Base-by-base conservation (phyloP, 2,797 vertebrate species). In the Helicolenus hilgendorfi region DNA sequence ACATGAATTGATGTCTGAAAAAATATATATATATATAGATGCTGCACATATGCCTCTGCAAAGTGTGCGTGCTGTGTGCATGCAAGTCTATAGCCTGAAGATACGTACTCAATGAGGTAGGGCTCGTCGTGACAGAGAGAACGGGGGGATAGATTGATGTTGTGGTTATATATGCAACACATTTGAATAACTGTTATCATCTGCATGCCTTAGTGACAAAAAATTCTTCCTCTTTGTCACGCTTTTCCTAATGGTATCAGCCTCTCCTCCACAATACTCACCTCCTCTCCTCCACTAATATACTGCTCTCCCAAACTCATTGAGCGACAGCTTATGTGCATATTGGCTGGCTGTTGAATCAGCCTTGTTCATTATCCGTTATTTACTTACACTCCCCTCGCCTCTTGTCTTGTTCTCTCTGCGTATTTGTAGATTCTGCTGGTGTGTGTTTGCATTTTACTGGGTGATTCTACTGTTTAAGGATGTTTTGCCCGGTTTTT, bases 271-370 rank as follows among this genome's bases (percentile, higher is more conserved):
- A 15, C 11, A 2, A 71, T 65, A 55, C 56, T 87, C 27, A 2
- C 15, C 77, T 63, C 36, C 45, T 68, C 67, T 65, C 72, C 31
- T 75, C 74, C 56, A 29, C 68, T 75, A 45, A 69, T 77, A 7
- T 26, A 36, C 64, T 72, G 73, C 72, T 76, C 86, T 69, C 76
- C 62, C 72, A 83, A 90, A 89, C 73, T 93, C 80, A 64, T 45
- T 56, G 45, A 81, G 41, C 4, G 11, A 65, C 72, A 77, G 78
- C 38, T 74, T 63, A 38, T 83, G 81, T 83, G 81, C 75, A 74
- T 84, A 29, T 78, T 77, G 36, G 35, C 22, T 45, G 31, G 29
- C 71, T 67, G 72, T 78, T 78, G 70, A 85, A 83, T 74, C 58
- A 27, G 77, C 55, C 38, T 22, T 10, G 24, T 33, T 81, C 70